Conservation (phyloP, 2,113 vertebrate genomes). For the Burhinus bistriatus region DNA sequence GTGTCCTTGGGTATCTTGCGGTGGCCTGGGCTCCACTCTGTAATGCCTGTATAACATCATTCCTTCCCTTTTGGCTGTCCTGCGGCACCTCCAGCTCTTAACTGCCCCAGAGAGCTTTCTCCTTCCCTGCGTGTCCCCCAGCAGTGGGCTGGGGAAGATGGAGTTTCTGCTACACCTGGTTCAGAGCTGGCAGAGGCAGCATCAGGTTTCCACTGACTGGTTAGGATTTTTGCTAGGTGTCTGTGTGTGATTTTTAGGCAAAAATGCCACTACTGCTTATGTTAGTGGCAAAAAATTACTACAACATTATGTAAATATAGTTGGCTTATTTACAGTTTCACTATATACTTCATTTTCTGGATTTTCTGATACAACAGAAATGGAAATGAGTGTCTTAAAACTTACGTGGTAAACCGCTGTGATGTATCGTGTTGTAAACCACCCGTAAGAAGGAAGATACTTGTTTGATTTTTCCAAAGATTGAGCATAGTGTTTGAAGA, state of each 20-base stretch:
- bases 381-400: neutral
- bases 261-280: neutral
- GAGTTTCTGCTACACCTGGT: neutral
- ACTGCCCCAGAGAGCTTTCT: neutral
- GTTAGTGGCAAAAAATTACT: neutral
- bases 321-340: neutral
- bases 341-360: neutral
- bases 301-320: neutral
- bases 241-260: neutral
- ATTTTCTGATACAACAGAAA: neutral
- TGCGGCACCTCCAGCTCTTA: neutral
- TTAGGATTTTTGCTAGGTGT: neutral
- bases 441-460: neutral
- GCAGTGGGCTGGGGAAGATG: neutral
- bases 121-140: neutral
- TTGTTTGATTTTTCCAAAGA: neutral
- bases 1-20: neutral
- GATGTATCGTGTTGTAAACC: neutral
- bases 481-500: neutral
- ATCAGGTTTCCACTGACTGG: neutral
- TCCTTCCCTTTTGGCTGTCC: neutral
- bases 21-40: neutral
- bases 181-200: neutral
- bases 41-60: neutral
- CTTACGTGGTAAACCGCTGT: neutral